Conservation (phyloP, 2,113 vertebrate species). For the Ifrita kowaldi region DNA sequence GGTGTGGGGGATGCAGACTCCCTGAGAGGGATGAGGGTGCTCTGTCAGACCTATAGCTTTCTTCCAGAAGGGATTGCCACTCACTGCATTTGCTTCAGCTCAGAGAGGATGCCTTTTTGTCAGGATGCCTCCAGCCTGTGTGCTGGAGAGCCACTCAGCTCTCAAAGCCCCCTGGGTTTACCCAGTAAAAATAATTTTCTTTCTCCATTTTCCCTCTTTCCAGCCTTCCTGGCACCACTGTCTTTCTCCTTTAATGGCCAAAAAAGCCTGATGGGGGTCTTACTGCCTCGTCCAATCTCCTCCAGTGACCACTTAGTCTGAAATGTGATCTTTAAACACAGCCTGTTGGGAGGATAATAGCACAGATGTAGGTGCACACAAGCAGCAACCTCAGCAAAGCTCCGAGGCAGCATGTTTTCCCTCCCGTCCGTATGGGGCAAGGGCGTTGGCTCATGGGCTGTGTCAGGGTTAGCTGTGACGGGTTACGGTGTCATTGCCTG, state of each 20-base stretch:
- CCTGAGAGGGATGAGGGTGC: neutral
- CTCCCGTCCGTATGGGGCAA: fast-evolving
- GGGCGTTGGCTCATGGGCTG: neutral
- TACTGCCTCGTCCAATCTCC: neutral
- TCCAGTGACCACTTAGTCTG: neutral
- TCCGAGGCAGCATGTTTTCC: neutral
- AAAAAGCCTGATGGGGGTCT: neutral
- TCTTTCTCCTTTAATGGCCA: neutral
- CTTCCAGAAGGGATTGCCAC: neutral
- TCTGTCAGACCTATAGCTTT: neutral
- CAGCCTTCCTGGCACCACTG: neutral
- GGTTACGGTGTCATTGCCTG: neutral
- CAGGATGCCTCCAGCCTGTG: neutral
- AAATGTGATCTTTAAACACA: neutral
- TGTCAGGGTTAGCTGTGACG: neutral
- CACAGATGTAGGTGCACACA: neutral
- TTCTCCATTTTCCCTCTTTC: neutral
- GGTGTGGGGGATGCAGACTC: fast-evolving
- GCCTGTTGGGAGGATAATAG: neutral
- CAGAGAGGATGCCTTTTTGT: neutral
- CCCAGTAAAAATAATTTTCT: neutral
- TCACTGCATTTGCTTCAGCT: neutral
- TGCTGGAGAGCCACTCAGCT: neutral
- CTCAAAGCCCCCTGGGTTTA: neutral
- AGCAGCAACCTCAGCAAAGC: neutral